Conservation (phyloP, 1,140 invertebrate genomes). For the Drosophila eugracilis region DNA sequence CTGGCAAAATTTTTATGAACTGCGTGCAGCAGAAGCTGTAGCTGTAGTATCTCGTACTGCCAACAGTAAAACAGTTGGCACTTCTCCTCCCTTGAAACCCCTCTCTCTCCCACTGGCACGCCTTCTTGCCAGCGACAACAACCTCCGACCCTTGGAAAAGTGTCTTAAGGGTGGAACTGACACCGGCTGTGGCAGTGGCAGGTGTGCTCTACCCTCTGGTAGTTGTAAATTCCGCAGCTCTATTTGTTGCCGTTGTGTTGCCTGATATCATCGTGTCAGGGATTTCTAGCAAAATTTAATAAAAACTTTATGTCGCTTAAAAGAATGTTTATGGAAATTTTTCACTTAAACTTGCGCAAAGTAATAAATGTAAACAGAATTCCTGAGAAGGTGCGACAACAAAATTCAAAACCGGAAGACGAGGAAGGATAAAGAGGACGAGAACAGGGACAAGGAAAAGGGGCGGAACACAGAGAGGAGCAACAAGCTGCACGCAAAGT, state of each 20-base stretch:
- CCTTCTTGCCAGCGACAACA: background rate
- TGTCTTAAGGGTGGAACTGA: slow-evolving; percentile 58
- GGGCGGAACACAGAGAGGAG: slow-evolving; percentile 2
- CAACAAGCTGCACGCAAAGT: slow-evolving; percentile 73
- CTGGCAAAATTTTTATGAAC: slow-evolving; percentile 83
- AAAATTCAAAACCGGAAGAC: slow-evolving; percentile 67
- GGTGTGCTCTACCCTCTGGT: slow-evolving; percentile 42
- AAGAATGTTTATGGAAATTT: slow-evolving; percentile 85
- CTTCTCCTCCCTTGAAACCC: slow-evolving; percentile 19
- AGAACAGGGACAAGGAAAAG: no score
- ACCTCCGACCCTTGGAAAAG: slow-evolving; percentile 22
- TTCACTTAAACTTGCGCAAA: slow-evolving; percentile 84
- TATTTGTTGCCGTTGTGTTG: slow-evolving; percentile 66
- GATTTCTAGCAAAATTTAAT: slow-evolving; percentile 84
- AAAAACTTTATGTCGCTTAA: slow-evolving; percentile 84
- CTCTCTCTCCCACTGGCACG: background rate
- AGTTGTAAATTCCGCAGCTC: slow-evolving; percentile 81
- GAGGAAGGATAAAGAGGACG: background rate
- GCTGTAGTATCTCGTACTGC: slow-evolving; percentile 42
- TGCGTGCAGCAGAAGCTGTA: slow-evolving; percentile 62
- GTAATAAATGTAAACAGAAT: slow-evolving; percentile 85
- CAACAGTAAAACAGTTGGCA: slow-evolving; percentile 52
- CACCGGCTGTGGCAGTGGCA: slow-evolving; percentile 5
- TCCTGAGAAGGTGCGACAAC: slow-evolving; percentile 84
- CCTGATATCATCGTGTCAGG: slow-evolving; percentile 62